Evolutionary conservation across 2,888 invertebrate genomes (phyloP), one percentile per base, ranked within the genome.

Genomic region (Drosophila affinis): DNA sequence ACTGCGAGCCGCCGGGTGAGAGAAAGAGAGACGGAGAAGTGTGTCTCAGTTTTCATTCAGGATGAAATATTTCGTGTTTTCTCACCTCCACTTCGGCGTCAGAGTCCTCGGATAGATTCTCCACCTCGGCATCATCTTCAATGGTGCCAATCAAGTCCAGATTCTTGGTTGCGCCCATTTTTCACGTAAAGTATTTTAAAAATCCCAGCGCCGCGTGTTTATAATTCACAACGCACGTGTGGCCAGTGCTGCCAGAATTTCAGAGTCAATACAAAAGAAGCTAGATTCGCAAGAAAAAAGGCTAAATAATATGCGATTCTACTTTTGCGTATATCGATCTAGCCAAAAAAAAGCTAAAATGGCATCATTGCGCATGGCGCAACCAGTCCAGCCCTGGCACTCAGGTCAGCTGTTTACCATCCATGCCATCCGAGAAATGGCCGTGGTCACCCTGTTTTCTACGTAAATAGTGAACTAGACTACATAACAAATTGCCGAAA

Each of bases 141-240:
- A 98, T 98, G 0, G 98, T 98, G 92, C 95, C 94, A 62, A 98
- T 95, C 76, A 97, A 93, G 77, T 95, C 96, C 44, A 89, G 54
- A 56, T 78, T 89, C 47, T 84, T 90, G 9, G 80, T 78, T 55
- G 77, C 76, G 46, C 80, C 85, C 90, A 91, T 90, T 79, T 79
- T 73, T n/a, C 17, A 21, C 18, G 3, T 29, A 47, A 57, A 49
- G 57, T 51, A 48, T 34, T 21, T 47, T 14, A 29, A 39, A 39
- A 68, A 56, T 14, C 67, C 44, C 29, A 9, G 29, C 65, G 68
- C 71, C 76, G 86, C 83, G 81, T 88, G 86, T 88, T 86, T 84
- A 88, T 81, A 68, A 56, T 49, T 47, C 10, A 51, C 39, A 52
- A 59, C 75, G 72, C 83, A 84, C 87, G 86, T 83, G 88, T 74